phyloP scores from a whole-genome alignment of 2,797 vertebrate species.

The Champsocephalus gunnari region DNA sequence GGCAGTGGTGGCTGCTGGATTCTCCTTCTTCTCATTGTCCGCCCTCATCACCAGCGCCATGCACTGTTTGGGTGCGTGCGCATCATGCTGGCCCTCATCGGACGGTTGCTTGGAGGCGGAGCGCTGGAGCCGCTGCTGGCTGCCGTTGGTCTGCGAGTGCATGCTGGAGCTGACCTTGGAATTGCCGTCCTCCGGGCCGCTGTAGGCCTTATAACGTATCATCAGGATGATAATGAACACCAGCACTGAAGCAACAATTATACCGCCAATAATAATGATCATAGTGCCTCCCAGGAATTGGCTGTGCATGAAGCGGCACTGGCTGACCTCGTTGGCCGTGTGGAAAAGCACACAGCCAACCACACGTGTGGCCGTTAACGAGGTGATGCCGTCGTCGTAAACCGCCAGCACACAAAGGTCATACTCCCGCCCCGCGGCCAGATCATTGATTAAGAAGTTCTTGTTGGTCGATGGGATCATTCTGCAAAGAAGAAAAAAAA shows the following conservation, averaged over 20 bases:
- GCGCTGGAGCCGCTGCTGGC: constrained; percentile 74
- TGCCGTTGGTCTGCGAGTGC: constrained; percentile 90
- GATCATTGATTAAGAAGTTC: constrained; percentile 92
- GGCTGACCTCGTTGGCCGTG: constrained; percentile 86
- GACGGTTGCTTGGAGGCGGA: constrained; percentile 81
- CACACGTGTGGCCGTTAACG: constrained; percentile 88
- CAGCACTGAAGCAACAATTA: constrained; percentile 90
- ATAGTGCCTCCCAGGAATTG: constrained; percentile 91
- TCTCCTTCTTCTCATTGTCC: constrained; percentile 81
- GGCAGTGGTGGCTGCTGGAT: constrained; percentile 57
- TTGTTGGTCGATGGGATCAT: constrained; percentile 94
- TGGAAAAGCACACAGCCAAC: constrained; percentile 94
- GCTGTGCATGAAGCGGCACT: constrained; percentile 90
- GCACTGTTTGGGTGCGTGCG: constrained; percentile 77
- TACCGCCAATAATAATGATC: constrained; percentile 91
- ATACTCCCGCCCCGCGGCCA: constrained; percentile 91
- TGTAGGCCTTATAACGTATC: constrained; percentile 95
- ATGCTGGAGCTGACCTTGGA: constrained; percentile 83
- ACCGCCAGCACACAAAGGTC: constrained; percentile 92
- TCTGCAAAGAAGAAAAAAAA: constrained; percentile 74
- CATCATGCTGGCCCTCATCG: constrained; percentile 75
- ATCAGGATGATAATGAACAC: constrained; percentile 97
- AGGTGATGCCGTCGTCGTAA: constrained; percentile 92
- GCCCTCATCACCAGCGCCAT: constrained; percentile 85
- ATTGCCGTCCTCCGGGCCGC: constrained; percentile 83